A percentile compares a stretch with the other conserved stretches of the same genome.
These are phyloP conservation scores for Amblyopsis rosae DNA, from an alignment of 2,113 vertebrate species.

Conservation along the genomic window DNA sequence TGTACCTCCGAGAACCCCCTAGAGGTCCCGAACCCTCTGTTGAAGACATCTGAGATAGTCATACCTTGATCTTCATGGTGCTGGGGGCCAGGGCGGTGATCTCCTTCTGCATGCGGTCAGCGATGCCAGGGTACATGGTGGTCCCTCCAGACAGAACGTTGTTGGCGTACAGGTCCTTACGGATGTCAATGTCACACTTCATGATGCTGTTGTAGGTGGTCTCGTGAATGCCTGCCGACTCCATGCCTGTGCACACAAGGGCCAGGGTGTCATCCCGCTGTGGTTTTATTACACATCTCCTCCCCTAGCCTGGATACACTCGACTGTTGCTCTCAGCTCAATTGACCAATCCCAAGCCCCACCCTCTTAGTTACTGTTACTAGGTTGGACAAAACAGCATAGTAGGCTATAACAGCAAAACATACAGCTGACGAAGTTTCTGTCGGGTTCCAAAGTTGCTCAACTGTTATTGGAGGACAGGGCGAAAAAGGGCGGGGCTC, in stretches of 20 bases:
- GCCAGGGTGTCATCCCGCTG: slow-evolving; percentile 1
- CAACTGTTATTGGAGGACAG: too few relatives aligned
- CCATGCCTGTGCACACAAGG: slow-evolving; percentile 81
- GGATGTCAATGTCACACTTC: slow-evolving; percentile 95
- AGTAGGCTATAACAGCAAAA: too few relatives aligned
- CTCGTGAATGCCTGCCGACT: slow-evolving; percentile 93
- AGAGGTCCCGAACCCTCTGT: too few relatives aligned
- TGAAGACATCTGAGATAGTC: background rate
- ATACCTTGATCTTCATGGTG: slow-evolving; percentile 97
- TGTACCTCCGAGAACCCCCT: too few relatives aligned
- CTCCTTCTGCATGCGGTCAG: slow-evolving; percentile 94
- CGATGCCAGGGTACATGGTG: slow-evolving; percentile 94
- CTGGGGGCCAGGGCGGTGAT: slow-evolving; percentile 91
- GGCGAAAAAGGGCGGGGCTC: too few relatives aligned
- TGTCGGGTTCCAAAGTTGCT: too few relatives aligned
- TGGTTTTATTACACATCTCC: background rate
- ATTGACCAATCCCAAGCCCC: too few relatives aligned
- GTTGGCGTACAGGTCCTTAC: slow-evolving; percentile 94
- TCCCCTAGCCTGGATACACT: too few relatives aligned
- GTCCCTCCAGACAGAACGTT: slow-evolving; percentile 91
- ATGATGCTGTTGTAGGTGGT: slow-evolving; percentile 97
- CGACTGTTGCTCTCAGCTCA: too few relatives aligned
- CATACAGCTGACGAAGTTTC: too few relatives aligned
- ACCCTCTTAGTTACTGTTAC: too few relatives aligned
- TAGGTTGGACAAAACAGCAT: too few relatives aligned